Evolutionary conservation across 2,797 vertebrate genomes (phyloP).

Genomic region (Danio choprae): DNA sequence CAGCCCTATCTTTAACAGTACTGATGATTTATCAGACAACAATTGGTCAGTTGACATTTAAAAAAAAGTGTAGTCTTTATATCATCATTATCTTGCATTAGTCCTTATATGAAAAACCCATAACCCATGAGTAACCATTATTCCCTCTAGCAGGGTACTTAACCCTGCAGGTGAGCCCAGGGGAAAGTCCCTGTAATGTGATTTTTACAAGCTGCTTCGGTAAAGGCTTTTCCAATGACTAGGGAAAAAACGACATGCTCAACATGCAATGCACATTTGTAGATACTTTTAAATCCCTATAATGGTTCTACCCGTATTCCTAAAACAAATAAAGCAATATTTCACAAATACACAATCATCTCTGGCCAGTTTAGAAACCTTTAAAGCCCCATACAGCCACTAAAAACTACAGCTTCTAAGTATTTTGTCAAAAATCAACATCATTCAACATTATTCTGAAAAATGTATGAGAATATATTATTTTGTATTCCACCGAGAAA

Average conservation of each 20-base stretch:
- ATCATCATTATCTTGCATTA: constrained; percentile 27
- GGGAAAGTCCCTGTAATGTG: not conserved
- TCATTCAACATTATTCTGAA: not conserved
- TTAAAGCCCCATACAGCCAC: too few species aligned
- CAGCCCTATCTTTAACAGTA: not conserved
- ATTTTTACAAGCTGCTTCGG: not conserved
- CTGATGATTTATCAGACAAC: not conserved
- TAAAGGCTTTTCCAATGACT: not conserved
- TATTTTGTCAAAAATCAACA: not conserved
- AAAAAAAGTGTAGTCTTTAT: not conserved
- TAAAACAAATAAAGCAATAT: not conserved
- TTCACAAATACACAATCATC: not conserved
- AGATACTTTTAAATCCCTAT: not conserved
- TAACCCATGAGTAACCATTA: not conserved
- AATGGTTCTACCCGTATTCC: not conserved
- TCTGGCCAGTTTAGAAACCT: not conserved
- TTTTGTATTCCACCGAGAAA: not conserved
- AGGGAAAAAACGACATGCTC: not conserved
- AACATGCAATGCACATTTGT: not conserved
- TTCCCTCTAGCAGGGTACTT: not conserved
- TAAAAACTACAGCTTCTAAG: not conserved
- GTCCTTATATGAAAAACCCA: constrained; percentile 5
- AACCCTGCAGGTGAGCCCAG: constrained; percentile 1
- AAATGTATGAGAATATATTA: too few species aligned
- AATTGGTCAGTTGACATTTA: constrained; percentile 2